Evolutionary conservation across 2,888 invertebrate genomes (phyloP), one percentile per base, ranked within the genome.

Genomic region (Drosophila paracracens): DNA sequence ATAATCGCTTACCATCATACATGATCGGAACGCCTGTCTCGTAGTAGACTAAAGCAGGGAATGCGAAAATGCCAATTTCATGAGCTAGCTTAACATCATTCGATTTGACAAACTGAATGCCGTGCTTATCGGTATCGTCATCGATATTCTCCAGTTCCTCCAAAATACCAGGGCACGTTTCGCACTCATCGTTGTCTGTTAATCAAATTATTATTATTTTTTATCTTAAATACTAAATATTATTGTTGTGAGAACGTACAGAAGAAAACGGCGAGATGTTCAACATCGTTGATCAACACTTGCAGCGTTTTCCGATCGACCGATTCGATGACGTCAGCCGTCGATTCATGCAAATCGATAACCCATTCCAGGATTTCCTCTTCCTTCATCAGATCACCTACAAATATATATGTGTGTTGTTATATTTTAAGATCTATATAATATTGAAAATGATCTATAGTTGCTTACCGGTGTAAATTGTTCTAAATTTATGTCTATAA

Each of bases 11-110:
- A 98, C 98, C 98, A 94, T 98, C 97, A 94, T 97, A 98, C 96
- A 98, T 97, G 91, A 98, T 97, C 88, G 98, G 98, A 83, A 97
- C 97, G 80, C 97, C 97, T 70, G 97, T 97, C 94, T 98, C 98
- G 92, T 98, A 98, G 93, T 98, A 98, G 60, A 98, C 97, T 85
- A 98, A 94, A 72, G 97, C 97, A 76, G 98, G 98, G 92, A 98
- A 97, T 91, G 97, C 97, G 94, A 97, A 97, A 91, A 98, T 97
- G 79, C 98, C 98, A 90, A 98, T 96, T 93, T 98, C 97, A 56
- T 97, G 96, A 3, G 98, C 98, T 76, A 98, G 93, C 92, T 97
- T 97, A 0, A 97, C 95, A 93, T 98, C 98, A 92, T 97, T 97
- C 4, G 98, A 97, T 92, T 98, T 98, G 43, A 98, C 98, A 93